Evolutionary conservation across 2,113 vertebrate genomes (phyloP), one percentile per base, ranked within the genome.

Genomic region (Saccopteryx bilineata): DNA sequence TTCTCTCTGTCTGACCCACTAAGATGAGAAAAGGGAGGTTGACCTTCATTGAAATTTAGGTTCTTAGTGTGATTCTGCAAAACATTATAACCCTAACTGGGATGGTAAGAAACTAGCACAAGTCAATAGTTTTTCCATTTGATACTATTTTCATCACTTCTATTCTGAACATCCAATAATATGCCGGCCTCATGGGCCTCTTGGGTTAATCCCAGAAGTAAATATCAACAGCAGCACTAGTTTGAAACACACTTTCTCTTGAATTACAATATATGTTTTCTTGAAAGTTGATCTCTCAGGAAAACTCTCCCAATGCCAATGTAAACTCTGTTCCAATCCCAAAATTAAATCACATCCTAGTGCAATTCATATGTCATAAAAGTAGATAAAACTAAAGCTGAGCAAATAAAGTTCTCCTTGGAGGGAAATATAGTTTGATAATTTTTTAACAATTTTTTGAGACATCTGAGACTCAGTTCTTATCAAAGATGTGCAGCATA

Each of bases 41-140:
- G 93, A 93, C 39, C 79, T 93, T 98, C 95, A 79, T 97, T 97
- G 94, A 97, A 97, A 90, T 71, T 76, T 46, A 82, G 54, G 79
- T 93, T 91, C 93, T 97, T 91, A 7, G 82, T 91, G 80, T 60
- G 76, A 82, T 95, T 97, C 95, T 96, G 74, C 28, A 93, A 72
- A 95, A 86, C 7, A 83, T 23, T 50, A 11, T n/a, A 52, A 0
- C 58, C 91, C 84, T 86, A 87, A 88, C 90, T 66, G 68, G 56
- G 50, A 78, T 48, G 26, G 19, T 39, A 87, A 88, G 56, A 85
- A 85, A 85, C n/a, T 46, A 60, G 72, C 18, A 79, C 21, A 81
- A 90, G 71, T 83, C 60, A 50, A 72, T 66, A 54, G 31, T 13
- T 86, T 94, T 48, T 50, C 26, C 5, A 58, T 39, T 87, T 56